Conservation (phyloP, 2,113 vertebrate genomes). For the Microtus montanus region DNA sequence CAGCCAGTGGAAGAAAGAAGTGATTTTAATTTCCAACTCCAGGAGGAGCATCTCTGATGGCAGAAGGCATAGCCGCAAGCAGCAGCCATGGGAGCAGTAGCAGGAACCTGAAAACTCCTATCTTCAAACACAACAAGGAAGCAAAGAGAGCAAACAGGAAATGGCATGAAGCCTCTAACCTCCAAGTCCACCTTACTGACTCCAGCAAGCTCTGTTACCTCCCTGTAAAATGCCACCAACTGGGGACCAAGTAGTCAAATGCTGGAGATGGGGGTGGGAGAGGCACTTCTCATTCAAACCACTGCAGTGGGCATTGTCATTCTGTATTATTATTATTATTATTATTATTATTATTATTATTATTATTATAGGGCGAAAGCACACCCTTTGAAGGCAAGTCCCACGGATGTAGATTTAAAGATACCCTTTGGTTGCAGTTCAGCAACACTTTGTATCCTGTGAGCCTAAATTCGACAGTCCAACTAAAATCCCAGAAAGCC, state of each 20-base stretch:
- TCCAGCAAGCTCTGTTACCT: not conserved
- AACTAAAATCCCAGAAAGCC: not conserved
- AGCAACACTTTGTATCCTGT: conserved; percentile 16
- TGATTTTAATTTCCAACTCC: not conserved
- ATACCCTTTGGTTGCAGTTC: not conserved
- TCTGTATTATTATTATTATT: conserved; percentile 9
- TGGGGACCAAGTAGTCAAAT: not conserved
- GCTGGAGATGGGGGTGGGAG: too few species aligned
- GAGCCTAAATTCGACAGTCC: not conserved
- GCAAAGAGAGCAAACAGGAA: not conserved
- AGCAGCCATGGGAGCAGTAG: not conserved
- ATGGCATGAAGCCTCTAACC: not conserved
- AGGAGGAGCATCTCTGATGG: not conserved
- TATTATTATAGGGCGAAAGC: not conserved
- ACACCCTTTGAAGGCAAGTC: not conserved
- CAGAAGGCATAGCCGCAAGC: not conserved
- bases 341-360: too few species aligned
- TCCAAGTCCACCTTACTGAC: not conserved
- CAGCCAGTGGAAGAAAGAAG: not conserved
- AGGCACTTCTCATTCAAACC: not conserved
- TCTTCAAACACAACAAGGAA: not conserved
- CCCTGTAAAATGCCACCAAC: not conserved
- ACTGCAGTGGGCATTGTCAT: not conserved
- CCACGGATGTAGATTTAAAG: not conserved
- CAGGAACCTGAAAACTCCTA: not conserved